phyloP scores from a whole-genome alignment of 1,140 invertebrate species.

The Leptonema lineaticorne region DNA sequence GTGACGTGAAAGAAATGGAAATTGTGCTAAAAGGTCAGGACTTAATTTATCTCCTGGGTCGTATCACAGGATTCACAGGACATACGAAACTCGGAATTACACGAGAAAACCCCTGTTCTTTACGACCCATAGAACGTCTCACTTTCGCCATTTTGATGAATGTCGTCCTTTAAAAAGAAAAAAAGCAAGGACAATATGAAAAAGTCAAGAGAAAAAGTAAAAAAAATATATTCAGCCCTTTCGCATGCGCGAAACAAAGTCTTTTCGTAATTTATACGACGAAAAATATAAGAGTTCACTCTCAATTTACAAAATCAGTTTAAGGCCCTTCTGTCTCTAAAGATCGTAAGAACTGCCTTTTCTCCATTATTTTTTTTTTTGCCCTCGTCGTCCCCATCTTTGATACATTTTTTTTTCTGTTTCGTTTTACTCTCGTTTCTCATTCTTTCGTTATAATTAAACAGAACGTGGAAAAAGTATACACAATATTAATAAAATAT shows the following conservation, averaged over 20 bases:
- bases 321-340: no score
- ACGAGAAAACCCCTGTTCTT: not conserved
- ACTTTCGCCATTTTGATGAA: constrained; percentile 23
- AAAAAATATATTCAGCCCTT: not conserved
- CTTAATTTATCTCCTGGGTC: constrained; percentile 16
- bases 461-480: not conserved
- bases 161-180: not conserved
- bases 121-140: constrained; percentile 1
- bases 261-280: not conserved
- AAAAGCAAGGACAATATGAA: not conserved
- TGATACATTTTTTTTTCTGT: no score
- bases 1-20: constrained; percentile 11
- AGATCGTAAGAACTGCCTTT: not conserved
- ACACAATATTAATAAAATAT: constrained; percentile 4
- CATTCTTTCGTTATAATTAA: not conserved
- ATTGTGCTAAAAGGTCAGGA: constrained; percentile 10
- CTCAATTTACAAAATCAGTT: not conserved
- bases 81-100: constrained; percentile 18
- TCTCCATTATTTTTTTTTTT: not conserved
- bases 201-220: not conserved
- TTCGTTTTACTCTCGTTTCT: not conserved
- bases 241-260: not conserved
- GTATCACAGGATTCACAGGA: not conserved
- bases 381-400: no score
- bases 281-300: not conserved